Percentiles rank a stretch among this genome's conserved stretches.
Conservation (phyloP, 2,797 vertebrate species). For the Cheirogaleus major region DNA sequence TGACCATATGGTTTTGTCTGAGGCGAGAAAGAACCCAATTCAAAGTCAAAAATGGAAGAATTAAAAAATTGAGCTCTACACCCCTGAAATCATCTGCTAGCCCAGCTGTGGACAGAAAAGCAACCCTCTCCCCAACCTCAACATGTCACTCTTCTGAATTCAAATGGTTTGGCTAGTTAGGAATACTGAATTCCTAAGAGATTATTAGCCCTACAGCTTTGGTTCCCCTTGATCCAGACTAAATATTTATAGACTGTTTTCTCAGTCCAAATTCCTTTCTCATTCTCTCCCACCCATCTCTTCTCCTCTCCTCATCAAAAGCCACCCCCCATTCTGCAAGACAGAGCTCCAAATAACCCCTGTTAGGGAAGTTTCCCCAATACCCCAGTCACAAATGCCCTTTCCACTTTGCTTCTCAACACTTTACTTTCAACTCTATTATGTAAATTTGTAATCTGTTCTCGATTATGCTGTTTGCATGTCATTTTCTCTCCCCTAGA, state of each 20-base stretch:
- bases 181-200: slow-evolving; percentile 48
- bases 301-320: not conserved
- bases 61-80: not conserved
- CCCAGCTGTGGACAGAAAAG: not conserved
- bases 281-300: not conserved
- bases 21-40: not conserved
- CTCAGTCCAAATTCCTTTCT: slow-evolving; percentile 41
- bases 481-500: not conserved
- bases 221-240: slow-evolving; percentile 40
- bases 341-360: not conserved
- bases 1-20: not conserved
- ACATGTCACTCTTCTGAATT: not conserved
- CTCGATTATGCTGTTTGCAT: not conserved
- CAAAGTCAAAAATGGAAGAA: not conserved
- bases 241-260: slow-evolving; percentile 63
- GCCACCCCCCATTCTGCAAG: not conserved
- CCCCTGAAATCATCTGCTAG: not conserved
- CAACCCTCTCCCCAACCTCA: not conserved
- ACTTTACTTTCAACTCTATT: not conserved
- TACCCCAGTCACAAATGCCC: not conserved
- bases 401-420: not conserved
- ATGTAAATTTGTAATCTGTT: not conserved
- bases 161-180: not conserved
- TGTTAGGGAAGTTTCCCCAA: not conserved
- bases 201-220: not conserved